Base-by-base conservation (phyloP, 2,888 invertebrate species). In the Nomada ruficornis region DNA sequence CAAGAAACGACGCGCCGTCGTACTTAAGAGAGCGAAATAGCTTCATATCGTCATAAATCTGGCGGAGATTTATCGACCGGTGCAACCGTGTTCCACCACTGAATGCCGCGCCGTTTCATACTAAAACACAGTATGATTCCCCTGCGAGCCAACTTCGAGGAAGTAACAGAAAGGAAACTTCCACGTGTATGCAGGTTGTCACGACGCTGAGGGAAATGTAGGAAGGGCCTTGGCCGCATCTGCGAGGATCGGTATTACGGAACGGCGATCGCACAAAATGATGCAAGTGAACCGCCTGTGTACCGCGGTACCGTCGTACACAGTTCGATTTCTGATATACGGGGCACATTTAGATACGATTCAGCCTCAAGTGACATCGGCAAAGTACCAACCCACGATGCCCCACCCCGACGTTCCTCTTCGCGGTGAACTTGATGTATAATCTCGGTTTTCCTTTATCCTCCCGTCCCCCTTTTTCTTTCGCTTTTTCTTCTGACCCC, bases 251-350 rank as follows among this genome's bases (percentile, higher is more conserved):
- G 74, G 77, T 80, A 82, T 84, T 74, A 69, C 76, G 80, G 68
- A 42, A 62, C 84, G 80, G 70, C 79, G 74, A 67, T 82, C 79
- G 70, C 70, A 50, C 72, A 78, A 86, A 86, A 88, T 86, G 87
- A 87, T 82, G 81, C 78, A 77, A 79, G 82, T 82, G 76, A 82
- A 84, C 80, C 82, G 80, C 54, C 77, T 52, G 77, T 79, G 59
- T 60, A 57, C 71, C 74, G 62, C 64, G 23, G 71, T 57, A 60
- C 78, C 72, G 59, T 65, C 83, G n/a, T 9, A 70, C 86, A 82
- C 70, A 79, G 87, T 83, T 88, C 86, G 86, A 87, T 87, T 86
- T 88, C 83, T 88, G 86, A 87, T 88, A 88, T 84, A 87, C 86
- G 88, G 83, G 87, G 60, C 82, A 76, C 87, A 86, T 87, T 87